Evolutionary conservation across 1,140 invertebrate genomes (phyloP).

Genomic region (Parapsyche elsis): DNA sequence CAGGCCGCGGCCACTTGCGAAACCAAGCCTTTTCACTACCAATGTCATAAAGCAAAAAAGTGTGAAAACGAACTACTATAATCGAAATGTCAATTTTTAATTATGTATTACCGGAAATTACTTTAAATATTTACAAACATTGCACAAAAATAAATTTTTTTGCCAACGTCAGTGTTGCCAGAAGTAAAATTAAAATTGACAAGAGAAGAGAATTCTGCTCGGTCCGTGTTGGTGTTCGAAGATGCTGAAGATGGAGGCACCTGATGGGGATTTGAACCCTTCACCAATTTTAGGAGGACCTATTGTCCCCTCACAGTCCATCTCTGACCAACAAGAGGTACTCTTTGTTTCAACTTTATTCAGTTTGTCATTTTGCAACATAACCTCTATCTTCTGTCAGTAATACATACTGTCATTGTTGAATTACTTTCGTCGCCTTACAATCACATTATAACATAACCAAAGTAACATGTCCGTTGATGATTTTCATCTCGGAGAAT

Average conservation of each 20-base stretch:
- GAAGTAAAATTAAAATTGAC: neutral
- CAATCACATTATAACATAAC: neutral
- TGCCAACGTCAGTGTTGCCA: neutral
- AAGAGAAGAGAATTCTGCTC: neutral
- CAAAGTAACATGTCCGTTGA: neutral
- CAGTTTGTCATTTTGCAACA: neutral
- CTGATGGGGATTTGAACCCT: neutral
- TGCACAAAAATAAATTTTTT: too few species aligned
- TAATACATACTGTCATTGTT: neutral
- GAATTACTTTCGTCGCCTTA: neutral
- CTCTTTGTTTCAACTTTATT: neutral
- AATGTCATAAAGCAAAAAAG: too few species aligned
- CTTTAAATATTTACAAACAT: too few species aligned
- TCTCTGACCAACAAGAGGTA: constrained; percentile 1
- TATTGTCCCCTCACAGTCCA: neutral
- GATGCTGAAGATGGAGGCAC: constrained; percentile 13
- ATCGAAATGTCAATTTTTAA: too few species aligned
- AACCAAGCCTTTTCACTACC: too few species aligned
- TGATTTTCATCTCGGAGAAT: neutral
- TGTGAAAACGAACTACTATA: too few species aligned
- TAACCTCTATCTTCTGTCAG: neutral
- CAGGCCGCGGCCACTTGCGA: too few species aligned
- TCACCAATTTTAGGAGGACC: neutral
- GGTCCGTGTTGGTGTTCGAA: neutral
- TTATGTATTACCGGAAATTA: too few species aligned